Evolutionary conservation across 2,888 invertebrate genomes (phyloP), one percentile per base, ranked within the genome.

Genomic region (Euphydryas editha): DNA sequence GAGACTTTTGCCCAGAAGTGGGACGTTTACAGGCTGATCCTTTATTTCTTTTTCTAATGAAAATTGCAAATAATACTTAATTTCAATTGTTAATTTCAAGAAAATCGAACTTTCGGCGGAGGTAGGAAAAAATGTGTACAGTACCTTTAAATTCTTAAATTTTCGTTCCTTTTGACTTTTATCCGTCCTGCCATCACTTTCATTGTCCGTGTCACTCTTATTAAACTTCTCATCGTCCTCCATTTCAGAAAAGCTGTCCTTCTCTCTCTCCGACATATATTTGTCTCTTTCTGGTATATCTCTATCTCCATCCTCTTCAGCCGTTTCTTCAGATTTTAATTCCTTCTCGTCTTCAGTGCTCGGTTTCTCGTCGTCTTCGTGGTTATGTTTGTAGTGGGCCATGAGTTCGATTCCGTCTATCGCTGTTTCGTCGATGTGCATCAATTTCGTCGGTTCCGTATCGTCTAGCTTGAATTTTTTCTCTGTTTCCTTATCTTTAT

Each of bases 331-430:
- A 0, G 79, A 73, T 69, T 83, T 85, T 0, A 79, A n/a, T 15
- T 90, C 90, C 64, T 89, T 90, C 61, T 91, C 90, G 42, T 90
- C 90, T 68, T 88, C 90, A 0, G 87, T 87, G 74, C 86, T 86
- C 0, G 86, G 88, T 67, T 88, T 87, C 30, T 88, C 87, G 54
- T 90, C 91, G 20, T 90, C 90, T 60, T 90, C 90, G 56, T 82
- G 81, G 8, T 82, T 78, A 54, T 77, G 84, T 68, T 88, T 91
- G 73, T 87, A 90, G 66, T 74, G 84, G 1, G 92, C 92, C 91
- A 92, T 92, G 0, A 93, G 84, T 68, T 93, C 93, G 47, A 93
- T 93, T 0, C 93, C 93, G 72, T 93, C 93, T 46, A 93, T 90
- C 0, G 93, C 93, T 0, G 92, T 92, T 62, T 93, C 93, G 68